Base-by-base conservation (phyloP, 1,140 invertebrate species). In the Bombus picipes region DNA sequence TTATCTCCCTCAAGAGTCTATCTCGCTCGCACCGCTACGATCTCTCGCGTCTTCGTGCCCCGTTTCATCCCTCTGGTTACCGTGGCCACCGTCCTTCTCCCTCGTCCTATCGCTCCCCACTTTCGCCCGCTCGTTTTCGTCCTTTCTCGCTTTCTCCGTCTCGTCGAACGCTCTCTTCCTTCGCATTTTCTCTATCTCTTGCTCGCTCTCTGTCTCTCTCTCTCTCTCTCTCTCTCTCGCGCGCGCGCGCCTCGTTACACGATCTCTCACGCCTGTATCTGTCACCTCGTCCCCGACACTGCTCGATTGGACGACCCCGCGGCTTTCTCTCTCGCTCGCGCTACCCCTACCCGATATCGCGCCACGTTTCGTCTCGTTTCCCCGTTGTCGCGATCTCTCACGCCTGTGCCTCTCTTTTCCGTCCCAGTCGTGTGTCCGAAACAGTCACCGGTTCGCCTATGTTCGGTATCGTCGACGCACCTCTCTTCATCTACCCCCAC, bases 181-280 rank as follows among this genome's bases (percentile, higher is more conserved):
- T n/a, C 47, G n/a, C 22, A 3, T 37, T 59, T 10, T 75, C 39
- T 32, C 2, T 75, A 34, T 28, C 28, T 57, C 34, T 32, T 15
- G 71, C 39, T 32, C 34, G 2, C 39, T 32, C 28, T 65, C 34
- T 32, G n/a, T n/a, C 2, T 75, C 39, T 28, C 28, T 57, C 34
- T 32, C 22, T 75, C 39, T 32, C 34, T 34, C 39, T 32, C 28
- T 65, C 34, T 32, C 22, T 75, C 39, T 32, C 34, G 2, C 34
- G 34, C 34, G 34, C 34, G 34, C 28, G 4, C 57, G 70, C 65
- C 87, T 47, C 77, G 83, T 81, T 39, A 13, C 66, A 53, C 88
- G 88, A 89, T 89, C 88, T 89, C 88, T 89, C 88, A 86, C 83
- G 83, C 82, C 74, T 81, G 88, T 85, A 73, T 68, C 81, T 47